A percentile compares a stretch with the other conserved stretches of the same genome.
Evolutionary conservation across 2,113 vertebrate genomes (phyloP).

Genomic region (Lophochroa leadbeateri): DNA sequence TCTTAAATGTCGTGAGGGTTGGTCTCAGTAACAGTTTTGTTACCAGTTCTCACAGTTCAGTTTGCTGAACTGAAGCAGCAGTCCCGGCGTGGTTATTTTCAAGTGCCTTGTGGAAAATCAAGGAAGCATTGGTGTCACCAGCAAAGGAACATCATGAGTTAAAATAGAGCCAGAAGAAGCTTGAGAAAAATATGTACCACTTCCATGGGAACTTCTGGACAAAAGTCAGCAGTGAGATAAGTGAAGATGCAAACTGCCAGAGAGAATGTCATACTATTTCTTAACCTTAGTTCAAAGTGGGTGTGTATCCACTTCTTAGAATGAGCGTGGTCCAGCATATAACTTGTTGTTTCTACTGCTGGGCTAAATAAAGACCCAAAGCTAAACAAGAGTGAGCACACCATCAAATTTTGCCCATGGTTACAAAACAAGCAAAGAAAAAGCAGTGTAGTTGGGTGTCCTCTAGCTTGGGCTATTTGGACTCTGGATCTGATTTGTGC

Average conservation of each 20-base stretch:
- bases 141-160: background rate
- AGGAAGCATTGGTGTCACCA: background rate
- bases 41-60: background rate
- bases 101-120: background rate
- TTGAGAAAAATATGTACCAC: background rate
- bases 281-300: background rate
- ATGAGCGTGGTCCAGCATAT: background rate
- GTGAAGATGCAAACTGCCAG: background rate
- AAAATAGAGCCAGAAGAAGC: conserved; percentile 1
- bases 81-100: background rate
- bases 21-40: background rate
- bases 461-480: background rate
- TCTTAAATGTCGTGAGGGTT: background rate
- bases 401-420: background rate
- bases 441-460: background rate
- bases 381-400: background rate
- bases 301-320: background rate
- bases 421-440: background rate
- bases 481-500: background rate
- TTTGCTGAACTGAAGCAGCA: background rate
- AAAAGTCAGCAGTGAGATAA: conserved; percentile 21
- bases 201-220: background rate
- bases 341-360: background rate
- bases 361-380: background rate
- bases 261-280: background rate